Evolutionary conservation across 2,113 vertebrate genomes (phyloP).

Genomic region (Lipophrys pholis): DNA sequence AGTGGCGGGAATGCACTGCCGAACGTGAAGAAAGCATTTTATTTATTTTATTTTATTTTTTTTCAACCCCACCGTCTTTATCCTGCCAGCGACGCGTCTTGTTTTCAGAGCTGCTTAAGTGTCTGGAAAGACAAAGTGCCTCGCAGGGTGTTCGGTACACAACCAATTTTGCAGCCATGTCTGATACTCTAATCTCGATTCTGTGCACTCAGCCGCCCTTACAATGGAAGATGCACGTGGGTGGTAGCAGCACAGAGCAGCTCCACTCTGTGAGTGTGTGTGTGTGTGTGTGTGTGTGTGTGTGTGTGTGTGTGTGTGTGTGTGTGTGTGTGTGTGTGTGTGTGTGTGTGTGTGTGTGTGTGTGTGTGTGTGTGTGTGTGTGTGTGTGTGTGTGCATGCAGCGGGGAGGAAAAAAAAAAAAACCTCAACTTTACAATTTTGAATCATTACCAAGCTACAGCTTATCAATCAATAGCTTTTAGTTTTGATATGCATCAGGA

Average conservation of each 20-base stretch:
- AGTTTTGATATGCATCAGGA: constrained; percentile 14
- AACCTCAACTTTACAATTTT: constrained; percentile 11
- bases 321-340: background rate
- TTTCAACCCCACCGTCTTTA: constrained; percentile 13
- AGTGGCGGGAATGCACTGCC: constrained; percentile 35
- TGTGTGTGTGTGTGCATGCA: constrained; percentile 1
- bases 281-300: background rate
- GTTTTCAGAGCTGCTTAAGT: constrained; percentile 32
- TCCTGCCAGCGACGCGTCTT: constrained; percentile 31
- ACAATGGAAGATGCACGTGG: background rate
- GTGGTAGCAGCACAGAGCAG: background rate
- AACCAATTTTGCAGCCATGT: constrained; percentile 1
- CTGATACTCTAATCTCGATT: constrained; percentile 10
- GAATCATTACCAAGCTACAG: constrained; percentile 9
- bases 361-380: background rate
- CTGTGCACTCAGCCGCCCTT: constrained; percentile 3
- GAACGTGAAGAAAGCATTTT: constrained; percentile 27
- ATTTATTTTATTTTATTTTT: background rate
- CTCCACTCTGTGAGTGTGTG: background rate
- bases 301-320: background rate
- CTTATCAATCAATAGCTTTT: constrained; percentile 59
- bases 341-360: background rate
- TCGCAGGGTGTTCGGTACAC: background rate
- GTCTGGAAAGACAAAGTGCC: constrained; percentile 46
- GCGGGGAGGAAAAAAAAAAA: no score